A percentile compares a stretch with the other conserved stretches of the same genome.
phyloP scores from a whole-genome alignment of 2,888 invertebrate species.

The Neria commutata region DNA sequence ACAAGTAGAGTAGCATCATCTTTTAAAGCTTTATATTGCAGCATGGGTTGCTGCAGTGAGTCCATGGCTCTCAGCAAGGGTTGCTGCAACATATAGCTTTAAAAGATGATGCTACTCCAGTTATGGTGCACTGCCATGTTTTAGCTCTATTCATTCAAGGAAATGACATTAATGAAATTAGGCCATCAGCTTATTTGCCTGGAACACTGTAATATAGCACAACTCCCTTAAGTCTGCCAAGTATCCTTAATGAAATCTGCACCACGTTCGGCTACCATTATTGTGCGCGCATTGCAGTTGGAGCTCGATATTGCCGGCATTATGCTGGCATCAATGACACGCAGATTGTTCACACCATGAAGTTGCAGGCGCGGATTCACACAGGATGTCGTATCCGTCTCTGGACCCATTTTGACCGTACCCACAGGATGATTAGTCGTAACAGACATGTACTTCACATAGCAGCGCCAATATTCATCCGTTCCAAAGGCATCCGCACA shows the following conservation, averaged over 20 bases:
- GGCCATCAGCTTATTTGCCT: no score
- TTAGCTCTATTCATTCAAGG: no score
- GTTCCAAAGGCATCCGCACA: slow-evolving; percentile 45
- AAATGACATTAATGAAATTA: no score
- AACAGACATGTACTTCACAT: slow-evolving; percentile 68
- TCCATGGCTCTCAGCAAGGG: not conserved
- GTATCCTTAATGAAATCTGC: slow-evolving; percentile 65
- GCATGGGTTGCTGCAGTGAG: not conserved
- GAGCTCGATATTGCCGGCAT: slow-evolving; percentile 79
- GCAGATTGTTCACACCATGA: slow-evolving; percentile 68
- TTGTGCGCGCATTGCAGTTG: slow-evolving; percentile 82
- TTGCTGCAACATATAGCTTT: no score
- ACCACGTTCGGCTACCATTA: slow-evolving; percentile 86
- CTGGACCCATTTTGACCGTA: slow-evolving; percentile 76
- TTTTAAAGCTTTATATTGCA: no score
- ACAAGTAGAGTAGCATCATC: no score
- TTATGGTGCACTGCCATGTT: no score
- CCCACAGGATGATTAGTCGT: slow-evolving; percentile 74
- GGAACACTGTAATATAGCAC: no score
- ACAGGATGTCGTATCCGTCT: slow-evolving; percentile 67
- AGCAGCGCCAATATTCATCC: slow-evolving; percentile 71
- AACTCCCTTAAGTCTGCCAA: slow-evolving; percentile 35
- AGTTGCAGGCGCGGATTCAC: slow-evolving; percentile 72
- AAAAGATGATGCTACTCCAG: no score
- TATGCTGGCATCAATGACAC: slow-evolving; percentile 78